Conservation (phyloP, 2,113 vertebrate genomes). For the Phrynosoma platyrhinos region DNA sequence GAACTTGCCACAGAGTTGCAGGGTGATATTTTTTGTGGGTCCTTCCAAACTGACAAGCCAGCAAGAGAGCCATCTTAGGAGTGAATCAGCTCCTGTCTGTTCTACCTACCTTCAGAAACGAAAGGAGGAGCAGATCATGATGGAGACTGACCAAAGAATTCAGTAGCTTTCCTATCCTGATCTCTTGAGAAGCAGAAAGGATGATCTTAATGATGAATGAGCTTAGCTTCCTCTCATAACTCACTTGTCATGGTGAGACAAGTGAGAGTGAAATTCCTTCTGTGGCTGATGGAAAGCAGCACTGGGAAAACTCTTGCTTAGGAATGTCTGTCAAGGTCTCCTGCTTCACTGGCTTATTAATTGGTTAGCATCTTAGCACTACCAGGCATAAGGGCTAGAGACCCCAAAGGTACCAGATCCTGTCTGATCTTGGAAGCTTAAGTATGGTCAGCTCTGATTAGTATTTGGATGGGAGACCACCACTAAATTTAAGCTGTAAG, state of each 20-base stretch:
- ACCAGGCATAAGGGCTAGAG: not conserved
- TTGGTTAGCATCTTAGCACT: not conserved
- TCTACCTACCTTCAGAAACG: not conserved
- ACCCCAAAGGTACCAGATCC: not conserved
- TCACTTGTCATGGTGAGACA: not conserved
- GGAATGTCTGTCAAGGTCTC: not conserved
- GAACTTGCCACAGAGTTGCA: no score
- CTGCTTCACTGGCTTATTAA: not conserved
- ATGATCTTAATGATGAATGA: not conserved
- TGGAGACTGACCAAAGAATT: not conserved
- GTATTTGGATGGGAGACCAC: no score
- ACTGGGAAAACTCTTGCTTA: not conserved
- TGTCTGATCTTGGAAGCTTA: no score
- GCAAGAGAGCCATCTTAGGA: not conserved
- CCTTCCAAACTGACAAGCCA: not conserved
- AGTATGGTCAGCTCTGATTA: no score
- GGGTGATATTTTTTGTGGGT: not conserved
- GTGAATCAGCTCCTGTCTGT: not conserved
- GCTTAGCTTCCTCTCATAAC: not conserved
- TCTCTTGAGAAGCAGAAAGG: not conserved
- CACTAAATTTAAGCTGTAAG: no score
- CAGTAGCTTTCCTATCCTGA: not conserved
- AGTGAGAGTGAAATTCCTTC: not conserved
- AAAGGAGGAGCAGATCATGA: not conserved
- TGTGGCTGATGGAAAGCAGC: not conserved